These are phyloP conservation scores for Silurus glanis DNA, from an alignment of 2,113 vertebrate species.

Conservation along the genomic window DNA sequence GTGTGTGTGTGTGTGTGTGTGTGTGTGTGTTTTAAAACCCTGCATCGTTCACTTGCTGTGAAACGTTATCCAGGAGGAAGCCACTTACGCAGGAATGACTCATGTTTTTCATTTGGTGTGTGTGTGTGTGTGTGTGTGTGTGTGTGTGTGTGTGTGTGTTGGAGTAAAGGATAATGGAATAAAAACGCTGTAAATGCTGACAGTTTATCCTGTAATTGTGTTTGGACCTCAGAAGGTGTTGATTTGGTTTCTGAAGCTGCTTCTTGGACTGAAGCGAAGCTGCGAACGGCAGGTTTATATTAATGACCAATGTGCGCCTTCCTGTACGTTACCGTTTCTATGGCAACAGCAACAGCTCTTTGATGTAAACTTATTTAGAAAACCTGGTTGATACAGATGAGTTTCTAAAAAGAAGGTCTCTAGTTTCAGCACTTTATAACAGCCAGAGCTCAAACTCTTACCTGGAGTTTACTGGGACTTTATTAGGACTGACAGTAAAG, in stretches of 20 bases:
- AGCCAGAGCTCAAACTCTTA: background rate
- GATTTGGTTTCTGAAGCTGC: background rate
- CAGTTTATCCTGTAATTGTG: constrained; percentile 18
- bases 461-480: background rate
- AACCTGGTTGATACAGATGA: background rate
- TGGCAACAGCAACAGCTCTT: background rate
- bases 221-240: background rate
- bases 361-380: background rate
- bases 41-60: constrained; percentile 16
- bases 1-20: background rate
- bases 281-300: background rate
- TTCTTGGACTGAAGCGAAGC: background rate
- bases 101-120: constrained; percentile 42
- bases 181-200: background rate
- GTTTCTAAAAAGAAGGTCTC: background rate
- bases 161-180: background rate
- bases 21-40: constrained; percentile 44
- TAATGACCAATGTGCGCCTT: background rate
- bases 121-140: constrained; percentile 19
- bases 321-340: background rate
- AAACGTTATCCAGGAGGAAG: constrained; percentile 42
- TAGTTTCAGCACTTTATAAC: background rate
- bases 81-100: constrained; percentile 29
- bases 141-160: constrained; percentile 39
- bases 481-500: no score